A percentile compares a stretch with the other conserved stretches of the same genome.
These are phyloP conservation scores for Morpho helenor DNA, from an alignment of 2,888 invertebrate genomes.

Conservation along the genomic window DNA sequence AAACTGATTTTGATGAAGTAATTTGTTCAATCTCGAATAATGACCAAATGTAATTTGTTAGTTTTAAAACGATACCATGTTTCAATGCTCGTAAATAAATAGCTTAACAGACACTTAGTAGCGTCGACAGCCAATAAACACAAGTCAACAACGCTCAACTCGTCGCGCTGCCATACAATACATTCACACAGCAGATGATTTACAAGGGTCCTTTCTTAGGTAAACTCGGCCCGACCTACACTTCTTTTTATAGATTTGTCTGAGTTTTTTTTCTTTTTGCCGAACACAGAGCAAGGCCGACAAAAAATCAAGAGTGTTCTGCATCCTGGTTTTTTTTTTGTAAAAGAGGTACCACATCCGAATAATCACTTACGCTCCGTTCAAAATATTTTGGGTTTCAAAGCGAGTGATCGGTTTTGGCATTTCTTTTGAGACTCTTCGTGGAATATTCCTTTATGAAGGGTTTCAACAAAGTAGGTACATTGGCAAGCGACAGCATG, in stretches of 20 bases:
- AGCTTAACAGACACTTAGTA: slow-evolving; percentile 70
- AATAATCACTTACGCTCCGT: slow-evolving; percentile 73
- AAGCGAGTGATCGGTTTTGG: slow-evolving; percentile 53
- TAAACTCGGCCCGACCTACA: slow-evolving; percentile 70
- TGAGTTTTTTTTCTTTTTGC: slow-evolving; percentile 68
- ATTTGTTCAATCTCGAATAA: not conserved
- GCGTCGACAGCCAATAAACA: slow-evolving; percentile 72
- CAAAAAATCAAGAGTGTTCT: slow-evolving; percentile 67
- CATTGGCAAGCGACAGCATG: slow-evolving; percentile 8
- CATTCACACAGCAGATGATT: slow-evolving; percentile 72
- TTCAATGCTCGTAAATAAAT: slow-evolving; percentile 55
- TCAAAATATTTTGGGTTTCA: slow-evolving; percentile 77
- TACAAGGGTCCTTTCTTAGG: slow-evolving; percentile 78
- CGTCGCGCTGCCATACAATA: slow-evolving; percentile 69
- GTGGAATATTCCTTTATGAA: slow-evolving; percentile 51
- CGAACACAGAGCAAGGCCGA: slow-evolving; percentile 66
- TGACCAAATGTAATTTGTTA: slow-evolving; percentile 5
- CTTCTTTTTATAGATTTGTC: slow-evolving; percentile 76
- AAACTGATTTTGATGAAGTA: too few species aligned
- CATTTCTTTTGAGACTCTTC: slow-evolving; percentile 65
- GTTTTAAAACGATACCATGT: slow-evolving; percentile 35
- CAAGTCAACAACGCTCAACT: slow-evolving; percentile 71
- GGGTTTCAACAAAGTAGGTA: slow-evolving; percentile 18
- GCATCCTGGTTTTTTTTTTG: slow-evolving; percentile 76
- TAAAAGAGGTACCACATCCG: slow-evolving; percentile 76